Evolutionary conservation across 1,140 invertebrate genomes (phyloP).

Genomic region (Diachasma alloeum): DNA sequence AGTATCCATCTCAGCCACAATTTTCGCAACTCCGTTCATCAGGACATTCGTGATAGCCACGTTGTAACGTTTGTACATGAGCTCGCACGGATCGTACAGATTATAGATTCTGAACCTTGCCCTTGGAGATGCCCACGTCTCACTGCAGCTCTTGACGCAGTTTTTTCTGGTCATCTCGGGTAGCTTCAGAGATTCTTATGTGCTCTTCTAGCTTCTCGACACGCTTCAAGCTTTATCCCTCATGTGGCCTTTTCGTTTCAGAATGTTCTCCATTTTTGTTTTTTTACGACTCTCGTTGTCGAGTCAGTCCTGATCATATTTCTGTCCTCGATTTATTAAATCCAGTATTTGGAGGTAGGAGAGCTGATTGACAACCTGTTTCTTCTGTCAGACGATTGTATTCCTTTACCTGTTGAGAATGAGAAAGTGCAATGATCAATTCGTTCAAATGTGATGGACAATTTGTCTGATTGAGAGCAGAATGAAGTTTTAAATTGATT

Average conservation of each 20-base stretch:
- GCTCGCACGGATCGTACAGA: too few relatives aligned
- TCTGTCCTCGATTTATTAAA: slow-evolving; percentile 96
- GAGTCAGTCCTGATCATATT: slow-evolving; percentile 93
- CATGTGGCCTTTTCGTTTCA: slow-evolving; percentile 91
- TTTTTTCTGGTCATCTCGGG: slow-evolving; percentile 87
- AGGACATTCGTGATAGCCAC: too few relatives aligned
- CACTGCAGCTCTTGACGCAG: slow-evolving; percentile 79
- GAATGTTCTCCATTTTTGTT: slow-evolving; percentile 87
- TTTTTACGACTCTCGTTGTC: slow-evolving; percentile 91
- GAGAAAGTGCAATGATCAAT: too few relatives aligned
- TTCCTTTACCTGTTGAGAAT: slow-evolving; percentile 88
- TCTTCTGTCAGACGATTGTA: slow-evolving; percentile 97
- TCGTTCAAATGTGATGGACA: too few relatives aligned
- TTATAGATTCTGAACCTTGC: slow-evolving; percentile 87
- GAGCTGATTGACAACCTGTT: slow-evolving; percentile 89
- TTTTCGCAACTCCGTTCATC: too few relatives aligned
- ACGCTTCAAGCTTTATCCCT: slow-evolving; percentile 91
- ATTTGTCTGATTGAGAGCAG: too few relatives aligned
- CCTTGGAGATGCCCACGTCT: slow-evolving; percentile 91
- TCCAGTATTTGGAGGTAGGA: slow-evolving; percentile 92
- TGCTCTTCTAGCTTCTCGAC: slow-evolving; percentile 96
- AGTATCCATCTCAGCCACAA: too few relatives aligned
- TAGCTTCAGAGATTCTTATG: slow-evolving; percentile 86
- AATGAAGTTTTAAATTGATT: too few relatives aligned
- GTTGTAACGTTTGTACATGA: too few relatives aligned